Evolutionary conservation across 1,140 invertebrate species (phyloP).

Genomic region (Ctenoplectra terminalis): DNA sequence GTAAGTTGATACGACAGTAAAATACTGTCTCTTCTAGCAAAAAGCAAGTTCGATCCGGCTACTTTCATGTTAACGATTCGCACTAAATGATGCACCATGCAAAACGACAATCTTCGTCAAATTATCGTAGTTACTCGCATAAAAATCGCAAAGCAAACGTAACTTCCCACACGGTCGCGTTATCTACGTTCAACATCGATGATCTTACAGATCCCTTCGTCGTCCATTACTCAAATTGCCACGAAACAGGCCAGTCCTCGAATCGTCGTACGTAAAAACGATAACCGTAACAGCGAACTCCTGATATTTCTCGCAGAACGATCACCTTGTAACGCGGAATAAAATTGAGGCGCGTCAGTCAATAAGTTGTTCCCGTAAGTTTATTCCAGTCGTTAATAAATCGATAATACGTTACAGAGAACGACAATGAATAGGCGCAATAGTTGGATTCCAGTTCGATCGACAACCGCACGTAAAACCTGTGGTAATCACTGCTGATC

Average conservation of each 20-base stretch:
- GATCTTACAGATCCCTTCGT: background rate
- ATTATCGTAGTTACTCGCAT: background rate
- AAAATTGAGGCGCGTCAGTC: background rate
- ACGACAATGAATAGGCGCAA: background rate
- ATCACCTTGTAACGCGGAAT: background rate
- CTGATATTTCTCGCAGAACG: background rate
- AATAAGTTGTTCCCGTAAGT: background rate
- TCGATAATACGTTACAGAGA: background rate
- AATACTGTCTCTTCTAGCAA: background rate
- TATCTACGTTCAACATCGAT: background rate
- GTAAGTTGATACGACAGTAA: background rate
- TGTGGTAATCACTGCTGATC: constrained; percentile 29
- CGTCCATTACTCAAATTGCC: background rate
- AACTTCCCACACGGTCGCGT: background rate
- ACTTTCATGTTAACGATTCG: background rate
- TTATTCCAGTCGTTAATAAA: background rate
- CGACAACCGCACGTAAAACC: background rate
- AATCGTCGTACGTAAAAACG: background rate
- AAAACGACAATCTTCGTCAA: background rate
- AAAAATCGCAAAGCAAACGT: background rate
- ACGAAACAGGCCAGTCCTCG: background rate
- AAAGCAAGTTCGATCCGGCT: background rate
- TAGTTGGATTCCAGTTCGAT: background rate
- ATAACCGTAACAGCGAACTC: no score
- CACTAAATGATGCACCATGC: background rate